Evolutionary conservation across 2,888 invertebrate genomes (phyloP).

Genomic region (Enchytraeus crypticus): DNA sequence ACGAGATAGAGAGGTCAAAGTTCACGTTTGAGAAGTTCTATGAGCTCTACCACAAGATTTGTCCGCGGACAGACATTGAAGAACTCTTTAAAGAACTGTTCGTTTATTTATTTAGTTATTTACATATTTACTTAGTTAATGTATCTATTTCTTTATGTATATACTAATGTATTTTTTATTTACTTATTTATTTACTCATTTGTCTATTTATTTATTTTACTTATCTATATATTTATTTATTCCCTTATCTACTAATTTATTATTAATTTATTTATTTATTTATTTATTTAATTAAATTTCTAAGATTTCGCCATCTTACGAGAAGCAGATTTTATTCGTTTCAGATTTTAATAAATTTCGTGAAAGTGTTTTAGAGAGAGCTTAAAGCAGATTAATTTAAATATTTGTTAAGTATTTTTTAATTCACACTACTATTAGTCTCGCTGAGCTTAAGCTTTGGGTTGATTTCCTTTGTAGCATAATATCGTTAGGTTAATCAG

Average conservation of each 20-base stretch:
- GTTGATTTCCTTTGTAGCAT: too few species aligned
- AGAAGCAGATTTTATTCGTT: too few species aligned
- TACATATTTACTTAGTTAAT: constrained; percentile 25
- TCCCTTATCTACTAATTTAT: neutral
- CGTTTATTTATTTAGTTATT: constrained; percentile 50
- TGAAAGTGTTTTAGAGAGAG: too few species aligned
- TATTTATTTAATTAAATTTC: too few species aligned
- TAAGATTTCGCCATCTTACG: too few species aligned
- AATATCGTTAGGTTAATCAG: too few species aligned
- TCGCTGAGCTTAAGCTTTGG: too few species aligned
- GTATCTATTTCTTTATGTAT: constrained; percentile 1
- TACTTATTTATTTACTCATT: neutral
- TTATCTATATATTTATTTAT: neutral
- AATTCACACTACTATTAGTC: too few species aligned
- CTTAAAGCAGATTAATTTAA: too few species aligned
- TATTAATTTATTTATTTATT: neutral
- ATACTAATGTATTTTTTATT: neutral
- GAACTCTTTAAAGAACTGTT: constrained; percentile 91
- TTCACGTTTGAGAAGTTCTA: constrained; percentile 99
- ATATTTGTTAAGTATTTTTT: too few species aligned
- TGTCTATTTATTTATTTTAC: neutral
- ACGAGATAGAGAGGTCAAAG: constrained; percentile 82
- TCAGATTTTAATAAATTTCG: too few species aligned
- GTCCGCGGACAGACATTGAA: constrained; percentile 95
- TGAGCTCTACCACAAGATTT: constrained; percentile 93